These are phyloP conservation scores for Onychostruthus taczanowskii DNA, from an alignment of 2,113 vertebrate species.

Conservation along the genomic window DNA sequence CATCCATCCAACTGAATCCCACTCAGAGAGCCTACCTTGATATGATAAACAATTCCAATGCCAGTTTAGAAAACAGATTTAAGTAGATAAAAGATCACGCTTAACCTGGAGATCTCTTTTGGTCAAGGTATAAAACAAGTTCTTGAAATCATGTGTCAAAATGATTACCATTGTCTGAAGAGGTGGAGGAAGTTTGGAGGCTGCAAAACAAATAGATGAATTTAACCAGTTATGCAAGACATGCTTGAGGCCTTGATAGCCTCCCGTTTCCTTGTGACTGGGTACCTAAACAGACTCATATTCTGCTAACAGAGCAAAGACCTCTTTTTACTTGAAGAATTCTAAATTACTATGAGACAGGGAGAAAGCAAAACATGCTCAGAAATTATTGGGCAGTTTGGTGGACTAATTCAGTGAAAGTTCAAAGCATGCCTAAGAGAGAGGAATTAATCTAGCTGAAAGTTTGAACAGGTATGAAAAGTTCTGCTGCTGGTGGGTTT, in stretches of 20 bases:
- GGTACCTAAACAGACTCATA: not conserved
- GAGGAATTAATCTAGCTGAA: not conserved
- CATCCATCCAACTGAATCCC: not conserved
- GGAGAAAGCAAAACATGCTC: not conserved
- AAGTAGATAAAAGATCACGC: not conserved
- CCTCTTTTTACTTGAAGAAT: not conserved
- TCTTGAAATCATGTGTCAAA: conserved; percentile 8
- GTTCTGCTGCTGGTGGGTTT: not conserved
- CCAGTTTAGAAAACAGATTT: not conserved
- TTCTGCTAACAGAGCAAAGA: not conserved
- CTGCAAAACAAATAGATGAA: not conserved
- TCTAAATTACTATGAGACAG: not conserved
- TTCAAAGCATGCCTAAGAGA: not conserved
- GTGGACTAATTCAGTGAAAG: not conserved
- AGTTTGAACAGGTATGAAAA: not conserved
- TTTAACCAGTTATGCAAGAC: conserved; percentile 15
- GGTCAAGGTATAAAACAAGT: not conserved
- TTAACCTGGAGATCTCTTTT: not conserved
- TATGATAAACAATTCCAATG: not conserved
- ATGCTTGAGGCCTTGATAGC: not conserved
- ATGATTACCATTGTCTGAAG: not conserved
- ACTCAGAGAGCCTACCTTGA: not conserved
- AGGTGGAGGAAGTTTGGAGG: not conserved
- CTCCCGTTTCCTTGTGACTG: not conserved
- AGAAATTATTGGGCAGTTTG: not conserved